These are phyloP conservation scores for Nerophis ophidion DNA, from an alignment of 2,113 vertebrate species.

Conservation along the genomic window DNA sequence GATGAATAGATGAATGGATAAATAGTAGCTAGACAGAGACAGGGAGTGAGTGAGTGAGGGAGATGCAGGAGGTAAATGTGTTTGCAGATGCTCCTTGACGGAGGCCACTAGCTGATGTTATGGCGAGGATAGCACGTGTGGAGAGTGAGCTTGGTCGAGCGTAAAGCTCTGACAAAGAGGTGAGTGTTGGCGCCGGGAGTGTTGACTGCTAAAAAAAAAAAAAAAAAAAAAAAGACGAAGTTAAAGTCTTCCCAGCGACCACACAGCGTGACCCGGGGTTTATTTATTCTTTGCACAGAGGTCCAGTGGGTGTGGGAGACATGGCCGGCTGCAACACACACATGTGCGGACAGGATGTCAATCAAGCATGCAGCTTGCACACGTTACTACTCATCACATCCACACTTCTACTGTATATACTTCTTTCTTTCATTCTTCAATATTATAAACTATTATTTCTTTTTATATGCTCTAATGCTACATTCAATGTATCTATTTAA, in stretches of 20 bases:
- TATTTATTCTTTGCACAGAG: slow-evolving; percentile 39
- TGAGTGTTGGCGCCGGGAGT: slow-evolving; percentile 26
- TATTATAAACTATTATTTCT: slow-evolving; percentile 11
- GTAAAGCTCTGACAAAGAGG: slow-evolving; percentile 44
- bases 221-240: no score
- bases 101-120: slow-evolving; percentile 76
- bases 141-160: slow-evolving; percentile 67
- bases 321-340: slow-evolving; percentile 18
- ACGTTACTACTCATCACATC: slow-evolving; percentile 1
- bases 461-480: background rate
- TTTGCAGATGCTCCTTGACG: slow-evolving; percentile 72
- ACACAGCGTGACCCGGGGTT: slow-evolving; percentile 32
- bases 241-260: background rate
- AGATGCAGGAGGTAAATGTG: background rate
- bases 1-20: no score
- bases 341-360: slow-evolving; percentile 16
- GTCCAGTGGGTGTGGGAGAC: slow-evolving; percentile 20
- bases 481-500: slow-evolving; percentile 1
- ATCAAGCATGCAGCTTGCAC: background rate
- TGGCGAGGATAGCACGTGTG: slow-evolving; percentile 75
- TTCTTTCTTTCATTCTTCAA: background rate
- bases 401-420: slow-evolving; percentile 38
- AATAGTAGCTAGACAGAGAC: no score
- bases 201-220: slow-evolving; percentile 14
- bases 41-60: no score